Percentiles rank a stretch among this genome's conserved stretches.
These are phyloP conservation scores for Montipora capitata DNA, from an alignment of 92 coral and sea anemone genomes.

Conservation along the genomic window DNA sequence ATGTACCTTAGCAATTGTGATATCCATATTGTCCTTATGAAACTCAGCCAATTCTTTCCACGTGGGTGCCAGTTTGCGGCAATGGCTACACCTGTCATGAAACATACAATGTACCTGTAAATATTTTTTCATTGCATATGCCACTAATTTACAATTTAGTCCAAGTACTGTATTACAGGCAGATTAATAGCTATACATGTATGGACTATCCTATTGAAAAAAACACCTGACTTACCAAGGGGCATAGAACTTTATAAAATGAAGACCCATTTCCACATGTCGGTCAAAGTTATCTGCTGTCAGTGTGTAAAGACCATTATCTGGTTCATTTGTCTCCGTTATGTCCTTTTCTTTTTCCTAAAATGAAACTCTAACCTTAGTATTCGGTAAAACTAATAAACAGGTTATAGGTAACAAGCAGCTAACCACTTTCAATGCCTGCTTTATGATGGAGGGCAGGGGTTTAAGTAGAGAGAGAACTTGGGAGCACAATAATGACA, in stretches of 20 bases:
- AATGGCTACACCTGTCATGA: constrained; percentile 92
- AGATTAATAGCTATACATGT: no score
- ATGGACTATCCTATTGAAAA: no score
- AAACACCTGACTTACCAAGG: constrained; percentile 79
- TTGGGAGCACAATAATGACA: no score
- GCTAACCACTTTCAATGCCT: no score
- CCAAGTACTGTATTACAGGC: no score
- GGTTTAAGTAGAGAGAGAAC: no score
- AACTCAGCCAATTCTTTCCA: constrained; percentile 91
- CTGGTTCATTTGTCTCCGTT: constrained; percentile 54
- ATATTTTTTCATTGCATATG: no score
- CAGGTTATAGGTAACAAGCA: no score
- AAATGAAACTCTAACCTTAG: neutral
- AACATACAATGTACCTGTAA: no score
- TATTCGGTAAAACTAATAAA: no score
- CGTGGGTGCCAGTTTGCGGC: constrained; percentile 92
- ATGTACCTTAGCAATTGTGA: constrained; percentile 91
- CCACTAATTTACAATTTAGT: no score
- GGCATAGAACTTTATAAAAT: constrained; percentile 98
- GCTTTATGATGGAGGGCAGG: no score
- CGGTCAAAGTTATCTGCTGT: constrained; percentile 88
- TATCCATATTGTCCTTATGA: constrained; percentile 79
- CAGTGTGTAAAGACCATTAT: constrained; percentile 82
- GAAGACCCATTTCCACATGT: constrained; percentile 86
- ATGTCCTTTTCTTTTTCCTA: constrained; percentile 37